Base-by-base conservation (phyloP, 2,888 invertebrate species). In the Mimachlamys varia region DNA sequence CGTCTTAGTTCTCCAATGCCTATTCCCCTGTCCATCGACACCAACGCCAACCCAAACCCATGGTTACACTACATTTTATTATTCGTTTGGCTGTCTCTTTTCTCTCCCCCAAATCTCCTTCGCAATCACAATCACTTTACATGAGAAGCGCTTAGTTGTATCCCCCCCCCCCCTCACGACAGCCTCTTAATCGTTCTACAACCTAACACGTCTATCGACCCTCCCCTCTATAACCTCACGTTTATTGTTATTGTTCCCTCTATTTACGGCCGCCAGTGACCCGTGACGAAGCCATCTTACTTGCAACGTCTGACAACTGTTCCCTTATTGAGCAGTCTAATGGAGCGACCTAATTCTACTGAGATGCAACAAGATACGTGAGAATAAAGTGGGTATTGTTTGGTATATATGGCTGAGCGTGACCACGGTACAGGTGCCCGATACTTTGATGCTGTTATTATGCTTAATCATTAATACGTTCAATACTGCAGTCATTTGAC, bases 221-320 rank as follows among this genome's bases (percentile, higher is more conserved):
- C 76, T 33, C 76, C 5, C 27, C 27, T 27, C 44, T 44, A 3
- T 44, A 44, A 44, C 44, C 44, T 44, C 7, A 44, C 44, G 44
- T 3, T 3, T 7, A 44, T 44, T 44, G 44, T 7, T 44, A 44
- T 44, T 44, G 44, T 44, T 44, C 44, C 44, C 3, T 7, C 44
- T 44, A 44, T 44, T 44, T 5, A 5, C 44, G 44, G 44, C 44
- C 44, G 44, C 27, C 33, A 76, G 33, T 76, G 27, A 27, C 33
- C 76, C 33, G 76, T 76, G 76, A 76, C 76, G 76, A 27, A 76
- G 33, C 76, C 76, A 76, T 76, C 76, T 76, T 33, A 76, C 27
- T 76, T 76, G 13, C 76, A 27, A 13, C 76, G 33, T 22, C 27
- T 44, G 7, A 44, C 7, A 44, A 44, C 3, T 44, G 33, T 76